Base-by-base conservation (phyloP, 2,113 vertebrate genomes). In the Lutjanus erythropterus region DNA sequence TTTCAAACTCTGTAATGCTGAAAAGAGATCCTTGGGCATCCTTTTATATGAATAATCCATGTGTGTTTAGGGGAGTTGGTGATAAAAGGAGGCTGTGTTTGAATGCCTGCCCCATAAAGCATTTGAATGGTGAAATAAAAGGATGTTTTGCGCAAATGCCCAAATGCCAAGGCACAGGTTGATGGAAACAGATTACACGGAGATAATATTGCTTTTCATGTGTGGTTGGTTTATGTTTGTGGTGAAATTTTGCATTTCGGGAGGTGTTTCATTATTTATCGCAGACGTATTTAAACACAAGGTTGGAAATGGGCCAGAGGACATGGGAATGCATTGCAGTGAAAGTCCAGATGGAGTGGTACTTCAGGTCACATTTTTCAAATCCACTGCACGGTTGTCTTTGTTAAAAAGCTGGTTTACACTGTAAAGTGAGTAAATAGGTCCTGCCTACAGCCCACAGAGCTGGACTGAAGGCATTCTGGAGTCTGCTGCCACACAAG, bases 41-140 rank as follows among this genome's bases (percentile, higher is more conserved):
- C 35, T 55, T 67, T 76, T 71, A 33, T 41, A 70, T 80, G 78
- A 76, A 83, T 84, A 60, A 77, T 71, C 53, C 44, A 55, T 78
- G 69, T 80, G 75, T 85, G 55, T 82, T 84, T 74, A 58, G 37
- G 14, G 27, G 9, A 21, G 66, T 47, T 5, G 4, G 62, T 15
- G 52, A 80, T 52, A 47, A 83, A 71, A 66, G 58, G 27, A 23
- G 56, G 60, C 31, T 56, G 39, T 56, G 62, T 81, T 81, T 66
- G 37, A 65, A 56, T 35, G 66, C 5, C 21, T 12, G 50, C 33
- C 10, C 39, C 18, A 23, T 72, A 19, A 74, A 52, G 35, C 39
- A 27, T 2, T n/a, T 23, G 25, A 31, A 33, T 29, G 47, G 62
- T 47, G 62, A 60, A 67, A 58, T 67, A 29, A 67, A 83, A 66